Conservation (phyloP, 2,888 invertebrate genomes). For the Leptopilina myrica region DNA sequence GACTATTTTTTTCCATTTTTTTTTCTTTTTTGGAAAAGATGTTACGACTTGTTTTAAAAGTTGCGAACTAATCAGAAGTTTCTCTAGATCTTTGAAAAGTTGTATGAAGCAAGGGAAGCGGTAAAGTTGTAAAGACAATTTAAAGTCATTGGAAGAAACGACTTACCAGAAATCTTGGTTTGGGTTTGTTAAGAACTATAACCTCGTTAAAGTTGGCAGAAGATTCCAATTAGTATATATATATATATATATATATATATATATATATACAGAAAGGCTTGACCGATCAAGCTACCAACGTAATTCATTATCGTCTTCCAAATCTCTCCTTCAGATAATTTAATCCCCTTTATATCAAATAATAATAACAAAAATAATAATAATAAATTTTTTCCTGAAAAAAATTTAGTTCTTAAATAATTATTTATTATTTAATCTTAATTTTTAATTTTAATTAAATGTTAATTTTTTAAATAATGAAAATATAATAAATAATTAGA, state of each 20-base stretch:
- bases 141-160: slow-evolving; percentile 36
- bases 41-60: slow-evolving; percentile 18
- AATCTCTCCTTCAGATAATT: slow-evolving; percentile 7
- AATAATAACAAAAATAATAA: no score
- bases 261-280: neutral
- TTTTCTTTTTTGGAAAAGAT: neutral
- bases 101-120: slow-evolving; percentile 19
- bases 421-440: no score
- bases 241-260: no score
- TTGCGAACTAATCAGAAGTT: slow-evolving; percentile 40
- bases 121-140: slow-evolving; percentile 31
- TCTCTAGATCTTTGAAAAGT: slow-evolving; percentile 11
- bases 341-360: no score
- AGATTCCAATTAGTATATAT: slow-evolving; percentile 29
- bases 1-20: neutral
- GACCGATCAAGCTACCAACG: slow-evolving; percentile 2
- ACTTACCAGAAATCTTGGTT: slow-evolving; percentile 29
- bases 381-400: no score
- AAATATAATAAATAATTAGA: neutral
- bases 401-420: no score
- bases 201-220: slow-evolving; percentile 28
- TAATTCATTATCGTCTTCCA: slow-evolving; percentile 18
- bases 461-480: no score
- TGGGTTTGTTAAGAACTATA: slow-evolving; percentile 32
- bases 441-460: no score